Evolutionary conservation across 2,113 vertebrate species (phyloP).

Genomic region (Pongo abelii): DNA sequence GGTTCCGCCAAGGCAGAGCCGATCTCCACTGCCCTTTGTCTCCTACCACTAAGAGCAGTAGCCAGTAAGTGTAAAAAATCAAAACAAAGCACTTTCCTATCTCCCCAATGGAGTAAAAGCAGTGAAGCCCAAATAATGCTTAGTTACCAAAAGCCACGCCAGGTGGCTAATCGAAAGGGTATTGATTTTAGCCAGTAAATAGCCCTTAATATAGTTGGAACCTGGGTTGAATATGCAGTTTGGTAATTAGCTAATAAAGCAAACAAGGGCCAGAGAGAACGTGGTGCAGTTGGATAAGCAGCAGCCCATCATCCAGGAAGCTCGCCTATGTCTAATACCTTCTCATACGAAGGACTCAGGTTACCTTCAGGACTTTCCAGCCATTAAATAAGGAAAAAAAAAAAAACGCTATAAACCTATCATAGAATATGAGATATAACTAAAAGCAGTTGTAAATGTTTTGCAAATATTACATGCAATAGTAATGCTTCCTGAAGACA

Average conservation of each 20-base stretch:
- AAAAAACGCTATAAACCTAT: slow-evolving; percentile 50
- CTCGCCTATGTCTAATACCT: slow-evolving; percentile 32
- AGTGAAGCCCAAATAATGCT: slow-evolving; percentile 76
- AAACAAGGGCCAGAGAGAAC: slow-evolving; percentile 63
- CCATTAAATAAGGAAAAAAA: slow-evolving; percentile 48
- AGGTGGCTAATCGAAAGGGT: slow-evolving; percentile 78
- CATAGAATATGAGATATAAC: slow-evolving; percentile 52
- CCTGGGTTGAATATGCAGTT: slow-evolving; percentile 74
- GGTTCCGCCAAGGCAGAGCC: not conserved
- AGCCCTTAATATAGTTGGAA: slow-evolving; percentile 76
- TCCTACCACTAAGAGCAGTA: slow-evolving; percentile 59
- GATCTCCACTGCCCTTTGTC: slow-evolving; percentile 50
- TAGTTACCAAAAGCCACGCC: slow-evolving; percentile 78
- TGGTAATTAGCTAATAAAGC: slow-evolving; percentile 80
- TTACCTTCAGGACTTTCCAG: slow-evolving; percentile 55
- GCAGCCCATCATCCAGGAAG: slow-evolving; percentile 71
- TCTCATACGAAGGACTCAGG: not conserved
- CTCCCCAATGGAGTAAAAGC: slow-evolving; percentile 68
- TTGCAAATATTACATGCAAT: slow-evolving; percentile 60
- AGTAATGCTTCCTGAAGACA: slow-evolving; percentile 73
- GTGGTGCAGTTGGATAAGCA: slow-evolving; percentile 61
- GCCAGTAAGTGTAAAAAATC: slow-evolving; percentile 71
- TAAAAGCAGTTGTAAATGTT: slow-evolving; percentile 77
- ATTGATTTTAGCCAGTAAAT: slow-evolving; percentile 81
- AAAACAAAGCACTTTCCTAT: slow-evolving; percentile 75